These are phyloP conservation scores for Rachycentron canadum DNA, from an alignment of 2,797 vertebrate species.

Conservation along the genomic window DNA sequence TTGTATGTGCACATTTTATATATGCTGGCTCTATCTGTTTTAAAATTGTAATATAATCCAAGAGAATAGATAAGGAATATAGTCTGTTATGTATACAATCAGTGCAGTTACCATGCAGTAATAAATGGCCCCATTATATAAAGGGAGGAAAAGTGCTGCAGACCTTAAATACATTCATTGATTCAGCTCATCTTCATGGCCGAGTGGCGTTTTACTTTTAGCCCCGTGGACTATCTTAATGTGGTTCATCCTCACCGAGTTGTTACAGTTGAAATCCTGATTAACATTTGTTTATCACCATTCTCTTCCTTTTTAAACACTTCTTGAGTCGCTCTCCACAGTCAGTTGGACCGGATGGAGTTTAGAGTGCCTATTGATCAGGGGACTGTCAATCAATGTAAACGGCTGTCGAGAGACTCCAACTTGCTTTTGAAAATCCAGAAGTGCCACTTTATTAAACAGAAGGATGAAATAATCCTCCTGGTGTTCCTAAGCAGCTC, in stretches of 20 bases:
- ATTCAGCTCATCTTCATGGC: conserved; percentile 3
- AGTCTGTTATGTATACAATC: background rate
- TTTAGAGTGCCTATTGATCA: conserved; percentile 45
- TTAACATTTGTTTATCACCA: conserved; percentile 1
- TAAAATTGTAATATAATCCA: background rate
- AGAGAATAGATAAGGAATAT: background rate
- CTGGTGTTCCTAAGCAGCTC: conserved; percentile 6
- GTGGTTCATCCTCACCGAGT: background rate
- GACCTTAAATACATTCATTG: conserved; percentile 1
- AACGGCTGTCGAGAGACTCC: conserved; percentile 44
- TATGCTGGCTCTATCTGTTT: too few relatives aligned
- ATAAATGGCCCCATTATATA: background rate
- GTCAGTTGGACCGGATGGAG: conserved; percentile 19
- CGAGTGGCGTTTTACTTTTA: background rate
- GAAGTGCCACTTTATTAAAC: conserved; percentile 42
- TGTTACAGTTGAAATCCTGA: conserved; percentile 15
- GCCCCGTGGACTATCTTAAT: background rate
- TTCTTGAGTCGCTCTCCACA: conserved; percentile 3
- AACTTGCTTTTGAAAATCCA: conserved; percentile 19
- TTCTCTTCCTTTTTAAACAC: background rate
- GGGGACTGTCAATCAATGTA: conserved; percentile 44
- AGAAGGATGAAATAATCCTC: conserved; percentile 36
- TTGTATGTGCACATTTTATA: background rate
- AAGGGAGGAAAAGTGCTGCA: background rate
- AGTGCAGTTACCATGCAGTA: background rate